Conservation (phyloP, 2,797 vertebrate genomes). For the Halcyon chelicuti region DNA sequence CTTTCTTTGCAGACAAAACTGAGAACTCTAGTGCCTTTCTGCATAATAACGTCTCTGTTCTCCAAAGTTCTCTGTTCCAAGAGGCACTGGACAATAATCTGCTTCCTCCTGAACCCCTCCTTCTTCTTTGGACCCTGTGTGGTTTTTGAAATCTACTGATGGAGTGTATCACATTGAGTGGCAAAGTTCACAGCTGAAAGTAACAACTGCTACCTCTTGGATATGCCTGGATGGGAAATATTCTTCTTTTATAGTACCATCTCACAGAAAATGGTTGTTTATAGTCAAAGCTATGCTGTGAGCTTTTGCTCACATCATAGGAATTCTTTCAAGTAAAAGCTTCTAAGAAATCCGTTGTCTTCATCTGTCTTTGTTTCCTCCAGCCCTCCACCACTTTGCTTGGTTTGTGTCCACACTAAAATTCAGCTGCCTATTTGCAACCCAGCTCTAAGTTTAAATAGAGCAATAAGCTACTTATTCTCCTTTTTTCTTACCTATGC, state of each 20-base stretch:
- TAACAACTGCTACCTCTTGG: neutral
- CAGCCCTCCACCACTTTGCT: neutral
- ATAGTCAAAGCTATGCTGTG: neutral
- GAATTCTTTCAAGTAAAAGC: neutral
- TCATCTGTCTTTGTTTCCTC: neutral
- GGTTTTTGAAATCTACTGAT: neutral
- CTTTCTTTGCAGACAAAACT: neutral
- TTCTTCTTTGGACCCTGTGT: neutral
- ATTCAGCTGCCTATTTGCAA: neutral
- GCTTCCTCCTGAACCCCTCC: neutral
- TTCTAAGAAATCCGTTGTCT: neutral
- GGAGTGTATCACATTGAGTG: neutral
- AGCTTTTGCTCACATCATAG: neutral
- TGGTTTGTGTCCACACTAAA: neutral
- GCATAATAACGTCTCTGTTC: neutral
- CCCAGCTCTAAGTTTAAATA: neutral
- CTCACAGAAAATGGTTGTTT: neutral
- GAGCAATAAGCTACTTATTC: neutral
- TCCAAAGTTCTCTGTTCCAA: neutral
- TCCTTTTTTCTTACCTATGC: neutral
- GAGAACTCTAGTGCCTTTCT: neutral
- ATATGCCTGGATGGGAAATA: neutral
- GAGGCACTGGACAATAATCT: neutral
- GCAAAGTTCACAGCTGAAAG: neutral
- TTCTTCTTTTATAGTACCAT: neutral